Conservation (phyloP, 1,140 invertebrate species). For the Caenorhabditis brenneri region DNA sequence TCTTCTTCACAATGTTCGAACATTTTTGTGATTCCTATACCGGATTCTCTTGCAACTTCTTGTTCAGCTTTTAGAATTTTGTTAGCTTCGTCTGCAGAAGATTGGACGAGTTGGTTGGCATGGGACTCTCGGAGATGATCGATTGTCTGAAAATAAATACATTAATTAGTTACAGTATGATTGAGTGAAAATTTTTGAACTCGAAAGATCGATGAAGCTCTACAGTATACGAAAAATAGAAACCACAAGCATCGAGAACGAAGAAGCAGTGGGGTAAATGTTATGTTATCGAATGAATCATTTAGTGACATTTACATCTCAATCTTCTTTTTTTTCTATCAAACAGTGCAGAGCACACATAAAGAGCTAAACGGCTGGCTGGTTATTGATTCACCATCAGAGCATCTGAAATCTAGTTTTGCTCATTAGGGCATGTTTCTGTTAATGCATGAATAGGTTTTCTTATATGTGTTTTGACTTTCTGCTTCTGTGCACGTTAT, state of each 20-base stretch:
- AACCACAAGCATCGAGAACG: too few relatives aligned
- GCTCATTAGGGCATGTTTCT: too few relatives aligned
- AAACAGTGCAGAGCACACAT: too few relatives aligned
- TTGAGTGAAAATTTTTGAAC: too few relatives aligned
- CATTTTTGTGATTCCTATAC: constrained; percentile 69
- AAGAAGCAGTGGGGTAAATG: not conserved
- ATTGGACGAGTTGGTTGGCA: constrained; percentile 73
- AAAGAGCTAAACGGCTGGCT: too few relatives aligned
- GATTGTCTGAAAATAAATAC: constrained; percentile 43
- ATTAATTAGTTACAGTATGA: too few relatives aligned
- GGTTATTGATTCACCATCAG: too few relatives aligned
- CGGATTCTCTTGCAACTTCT: not conserved
- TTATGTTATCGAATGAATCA: not conserved
- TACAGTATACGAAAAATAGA: not conserved
- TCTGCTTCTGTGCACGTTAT: not conserved
- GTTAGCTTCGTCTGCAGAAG: not conserved
- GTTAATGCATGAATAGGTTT: too few relatives aligned
- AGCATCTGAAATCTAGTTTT: too few relatives aligned
- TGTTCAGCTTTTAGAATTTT: not conserved
- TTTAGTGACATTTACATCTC: too few relatives aligned
- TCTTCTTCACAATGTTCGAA: constrained; percentile 71
- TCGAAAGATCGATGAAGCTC: too few relatives aligned
- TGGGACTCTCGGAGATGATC: constrained; percentile 59
- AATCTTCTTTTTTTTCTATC: not conserved
- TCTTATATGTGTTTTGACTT: too few relatives aligned